Evolutionary conservation across 2,113 vertebrate species (phyloP), one percentile per base, ranked within the genome.

Genomic region (Seriola rivoliana): DNA sequence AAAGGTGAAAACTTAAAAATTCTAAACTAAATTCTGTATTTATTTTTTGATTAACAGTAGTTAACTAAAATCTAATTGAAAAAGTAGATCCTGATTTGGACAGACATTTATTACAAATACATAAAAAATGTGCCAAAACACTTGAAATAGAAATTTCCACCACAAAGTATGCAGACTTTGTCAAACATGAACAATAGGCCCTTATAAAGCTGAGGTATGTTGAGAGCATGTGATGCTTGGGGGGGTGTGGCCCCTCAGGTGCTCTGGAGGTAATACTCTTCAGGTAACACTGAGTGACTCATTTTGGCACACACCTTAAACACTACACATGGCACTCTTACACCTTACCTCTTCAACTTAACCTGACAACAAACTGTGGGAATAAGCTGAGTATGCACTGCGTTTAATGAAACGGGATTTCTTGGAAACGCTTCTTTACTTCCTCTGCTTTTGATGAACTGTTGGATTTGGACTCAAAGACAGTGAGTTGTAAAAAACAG

Each of bases 171-270:
- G 70, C 16, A 62, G 79, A 81, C 75, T 68, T 85, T 80, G 79
- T 44, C 25, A 14, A 38, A 36, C 44, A 11, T 48, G 66, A 93
- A 91, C 92, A 92, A 91, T 82, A 88, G 81, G 75, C 70, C 79
- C 81, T 79, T 84, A 87, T 76, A 46, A 80, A 88, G 80, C 57
- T 50, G 38, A 87, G 88, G 90, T 86, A 92, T 92, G 90, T 85
- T 14, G 44, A 69, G 78, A 91, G 71, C 89, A 90, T 90, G 90
- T 93, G 91, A 91, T 88, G 83, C 76, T 84, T 11, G 4, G 46
- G 90, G 89, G 74, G 93, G 93, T 78, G 93, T 93, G 92, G 93
- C 88, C 86, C 89, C 40, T 65, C 75, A 89, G 87, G 78, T 89
- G 80, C 69, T 68, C 32, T n/a, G 14, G 8, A 80, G 84, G 86